These are phyloP conservation scores for Euproctis similis DNA, from an alignment of 2,888 invertebrate genomes.

Conservation along the genomic window DNA sequence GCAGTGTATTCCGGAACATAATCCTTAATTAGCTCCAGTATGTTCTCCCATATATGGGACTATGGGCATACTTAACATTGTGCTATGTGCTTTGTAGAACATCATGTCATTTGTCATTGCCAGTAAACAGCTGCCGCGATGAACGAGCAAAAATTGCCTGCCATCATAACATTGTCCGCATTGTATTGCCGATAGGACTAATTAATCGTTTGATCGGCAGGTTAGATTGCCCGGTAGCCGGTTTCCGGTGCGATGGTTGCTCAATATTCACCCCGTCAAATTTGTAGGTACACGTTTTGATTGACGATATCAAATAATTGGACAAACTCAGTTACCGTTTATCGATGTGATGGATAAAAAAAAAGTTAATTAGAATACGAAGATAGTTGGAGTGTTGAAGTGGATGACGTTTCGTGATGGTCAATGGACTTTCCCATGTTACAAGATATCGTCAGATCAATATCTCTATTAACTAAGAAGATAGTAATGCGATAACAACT, in stretches of 20 bases:
- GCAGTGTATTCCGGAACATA: too few species aligned
- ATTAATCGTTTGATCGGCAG: constrained; percentile 69
- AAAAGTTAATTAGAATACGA: constrained; percentile 17
- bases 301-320: constrained; percentile 57
- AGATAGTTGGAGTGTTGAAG: too few species aligned
- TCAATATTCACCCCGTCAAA: constrained; percentile 60
- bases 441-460: too few species aligned
- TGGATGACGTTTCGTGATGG: too few species aligned
- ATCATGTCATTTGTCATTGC: constrained; percentile 45
- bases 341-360: constrained; percentile 4
- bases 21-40: not conserved
- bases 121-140: constrained; percentile 54
- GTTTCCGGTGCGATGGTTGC: constrained; percentile 71
- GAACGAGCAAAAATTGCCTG: constrained; percentile 61
- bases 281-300: constrained; percentile 54
- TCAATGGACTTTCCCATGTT: too few species aligned
- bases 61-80: too few species aligned
- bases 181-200: constrained; percentile 64
- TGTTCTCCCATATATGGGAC: not conserved
- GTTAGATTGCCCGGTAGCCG: constrained; percentile 67
- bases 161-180: constrained; percentile 60
- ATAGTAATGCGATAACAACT: too few species aligned
- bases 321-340: constrained; percentile 28
- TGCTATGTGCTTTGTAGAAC: constrained; percentile 4
- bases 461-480: too few species aligned